Evolutionary conservation across 2,888 invertebrate species (phyloP).

Genomic region (Dorcus parallelipipedus): DNA sequence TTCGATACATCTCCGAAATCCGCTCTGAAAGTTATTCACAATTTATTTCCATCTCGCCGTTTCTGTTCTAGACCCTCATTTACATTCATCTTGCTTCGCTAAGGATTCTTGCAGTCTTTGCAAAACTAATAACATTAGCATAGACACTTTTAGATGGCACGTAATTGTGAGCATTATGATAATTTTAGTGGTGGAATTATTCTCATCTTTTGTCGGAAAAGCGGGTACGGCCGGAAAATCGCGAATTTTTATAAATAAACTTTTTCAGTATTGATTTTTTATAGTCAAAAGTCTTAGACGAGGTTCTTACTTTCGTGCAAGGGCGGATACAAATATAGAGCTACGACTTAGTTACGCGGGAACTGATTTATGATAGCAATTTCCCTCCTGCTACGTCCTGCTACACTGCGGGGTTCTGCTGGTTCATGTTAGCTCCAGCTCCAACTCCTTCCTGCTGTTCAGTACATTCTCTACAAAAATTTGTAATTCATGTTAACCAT

Average conservation of each 20-base stretch:
- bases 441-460: constrained; percentile 5
- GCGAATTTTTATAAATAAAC: no score
- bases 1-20: constrained; percentile 47
- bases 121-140: constrained; percentile 20
- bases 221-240: no score
- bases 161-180: not conserved
- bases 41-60: constrained; percentile 37
- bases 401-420: constrained; percentile 25
- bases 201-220: no score
- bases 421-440: constrained; percentile 17
- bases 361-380: constrained; percentile 39
- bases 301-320: constrained; percentile 17
- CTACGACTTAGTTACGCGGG: constrained; percentile 34
- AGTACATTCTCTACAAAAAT: constrained; percentile 17
- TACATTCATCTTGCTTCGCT: constrained; percentile 31
- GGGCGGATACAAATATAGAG: constrained; percentile 27
- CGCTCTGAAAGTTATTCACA: constrained; percentile 41
- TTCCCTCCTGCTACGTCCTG: constrained; percentile 35
- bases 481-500: not conserved
- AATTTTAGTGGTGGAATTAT: not conserved
- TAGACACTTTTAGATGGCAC: not conserved
- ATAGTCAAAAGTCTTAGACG: not conserved
- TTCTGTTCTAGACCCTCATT: constrained; percentile 30
- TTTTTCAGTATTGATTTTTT: no score
- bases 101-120: constrained; percentile 21